These are phyloP conservation scores for Varecia variegata DNA, from an alignment of 2,797 vertebrate genomes.

Conservation along the genomic window DNA sequence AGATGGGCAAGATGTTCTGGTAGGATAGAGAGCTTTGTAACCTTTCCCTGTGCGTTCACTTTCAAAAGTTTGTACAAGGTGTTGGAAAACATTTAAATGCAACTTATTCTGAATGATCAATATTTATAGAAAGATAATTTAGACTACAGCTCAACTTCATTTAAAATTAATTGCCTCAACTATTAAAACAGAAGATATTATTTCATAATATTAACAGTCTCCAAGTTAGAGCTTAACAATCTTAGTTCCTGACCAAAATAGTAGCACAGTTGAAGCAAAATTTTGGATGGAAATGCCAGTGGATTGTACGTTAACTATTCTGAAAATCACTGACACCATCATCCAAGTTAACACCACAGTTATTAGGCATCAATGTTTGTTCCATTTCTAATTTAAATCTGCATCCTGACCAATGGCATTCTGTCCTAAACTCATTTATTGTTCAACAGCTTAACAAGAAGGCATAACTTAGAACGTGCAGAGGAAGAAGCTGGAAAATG, in stretches of 20 bases:
- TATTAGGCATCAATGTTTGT: not conserved
- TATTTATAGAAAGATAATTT: conserved; percentile 10
- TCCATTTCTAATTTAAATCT: conserved; percentile 44
- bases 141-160: not conserved
- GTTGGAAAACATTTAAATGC: not conserved
- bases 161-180: conserved; percentile 2
- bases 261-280: not conserved
- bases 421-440: conserved; percentile 16
- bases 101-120: not conserved
- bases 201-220: conserved; percentile 9
- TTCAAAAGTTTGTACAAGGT: not conserved
- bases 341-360: not conserved
- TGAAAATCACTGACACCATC: not conserved
- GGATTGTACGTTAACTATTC: not conserved
- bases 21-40: not conserved
- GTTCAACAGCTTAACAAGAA: conserved; percentile 14
- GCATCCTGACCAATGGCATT: not conserved
- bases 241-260: not conserved
- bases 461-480: not conserved
- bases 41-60: not conserved
- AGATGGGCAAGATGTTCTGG: not conserved
- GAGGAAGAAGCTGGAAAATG: not conserved
- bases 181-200: not conserved
- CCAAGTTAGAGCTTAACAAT: not conserved
- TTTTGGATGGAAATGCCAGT: not conserved